phyloP scores from a whole-genome alignment of 2,888 invertebrate genomes.

The Gastracanthus pulcherrimus region DNA sequence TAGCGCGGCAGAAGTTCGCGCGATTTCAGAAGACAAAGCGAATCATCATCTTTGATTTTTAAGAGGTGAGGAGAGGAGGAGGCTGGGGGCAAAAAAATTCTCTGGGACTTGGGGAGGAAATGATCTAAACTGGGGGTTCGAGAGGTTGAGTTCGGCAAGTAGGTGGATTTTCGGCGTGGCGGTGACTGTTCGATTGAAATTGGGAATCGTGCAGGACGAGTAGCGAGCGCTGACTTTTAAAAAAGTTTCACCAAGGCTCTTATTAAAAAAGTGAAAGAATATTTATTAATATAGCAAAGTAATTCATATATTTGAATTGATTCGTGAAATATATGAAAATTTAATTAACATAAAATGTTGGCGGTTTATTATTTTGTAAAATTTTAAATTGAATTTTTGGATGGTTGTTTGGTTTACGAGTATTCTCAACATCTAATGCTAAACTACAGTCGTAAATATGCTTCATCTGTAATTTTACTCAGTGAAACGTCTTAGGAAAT shows the following conservation, averaged over 20 bases:
- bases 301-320: no score
- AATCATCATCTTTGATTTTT: slow-evolving; percentile 54
- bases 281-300: no score
- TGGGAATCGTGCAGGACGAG: not conserved
- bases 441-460: slow-evolving; percentile 15
- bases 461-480: slow-evolving; percentile 21
- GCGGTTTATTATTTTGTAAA: slow-evolving; percentile 22
- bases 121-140: no score
- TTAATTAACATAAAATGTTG: no score
- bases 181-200: not conserved
- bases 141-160: no score
- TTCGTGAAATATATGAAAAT: no score
- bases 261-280: no score
- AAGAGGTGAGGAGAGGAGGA: not conserved
- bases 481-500: slow-evolving; percentile 27
- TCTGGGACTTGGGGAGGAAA: no score
- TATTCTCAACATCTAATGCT: not conserved
- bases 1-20: slow-evolving; percentile 22
- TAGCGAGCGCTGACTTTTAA: no score
- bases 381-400: slow-evolving; percentile 30
- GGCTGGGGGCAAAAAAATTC: slow-evolving; percentile 8
- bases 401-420: no score
- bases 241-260: no score
- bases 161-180: not conserved
- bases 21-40: slow-evolving; percentile 48